Evolutionary conservation across 64 coral and sea anemone genomes (phyloP), one percentile per base, ranked within the genome.

Genomic region (Actinia tenebrosa): DNA sequence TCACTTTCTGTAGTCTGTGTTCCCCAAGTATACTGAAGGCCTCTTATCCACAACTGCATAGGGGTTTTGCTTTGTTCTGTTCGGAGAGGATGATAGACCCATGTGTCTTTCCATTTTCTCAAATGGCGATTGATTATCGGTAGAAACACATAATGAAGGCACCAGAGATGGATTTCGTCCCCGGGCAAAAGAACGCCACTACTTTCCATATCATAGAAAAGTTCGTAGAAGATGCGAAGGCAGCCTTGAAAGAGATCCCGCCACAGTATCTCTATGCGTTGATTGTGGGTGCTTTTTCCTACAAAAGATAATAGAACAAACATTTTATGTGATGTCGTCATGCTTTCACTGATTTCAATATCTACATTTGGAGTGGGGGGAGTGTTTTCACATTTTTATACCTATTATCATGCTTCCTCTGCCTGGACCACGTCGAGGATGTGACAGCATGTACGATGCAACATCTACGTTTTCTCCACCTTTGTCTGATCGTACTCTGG

Each of bases 201-300:
- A 22, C 55, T 86, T 75, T 91, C 84, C 16, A 91, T 68, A 19
- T 78, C 75, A 56, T 87, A 83, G 25, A 91, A 91, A 47, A 92
- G 45, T 15, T 89, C 52, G 72, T 89, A 93, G 25, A 89, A 93
- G 23, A 93, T 18, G 16, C 59, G 83, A 5, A 89, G 30, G 8
- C 84, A 87, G 44, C 87, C 83, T 82, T 86, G 13, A 55, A 86
- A 93, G 44, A 89, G 83, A 89, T 88, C 91, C 22, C 86, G 19
- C 90, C 90, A 91, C 14, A 91, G 44, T 27, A 84, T 18, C 27
- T 92, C 91, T 3, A 88, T 92, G 16, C 84, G 16, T 43, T 91
- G 90, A 20, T 87, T 91, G 25, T 87, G 91, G 1, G 81, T 84
- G 62, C 91, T 92, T 83, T 88, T 88, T 20, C 91, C 90, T 87